Conservation (phyloP, 92 coral and sea anemone genomes). For the Porites evermanni region DNA sequence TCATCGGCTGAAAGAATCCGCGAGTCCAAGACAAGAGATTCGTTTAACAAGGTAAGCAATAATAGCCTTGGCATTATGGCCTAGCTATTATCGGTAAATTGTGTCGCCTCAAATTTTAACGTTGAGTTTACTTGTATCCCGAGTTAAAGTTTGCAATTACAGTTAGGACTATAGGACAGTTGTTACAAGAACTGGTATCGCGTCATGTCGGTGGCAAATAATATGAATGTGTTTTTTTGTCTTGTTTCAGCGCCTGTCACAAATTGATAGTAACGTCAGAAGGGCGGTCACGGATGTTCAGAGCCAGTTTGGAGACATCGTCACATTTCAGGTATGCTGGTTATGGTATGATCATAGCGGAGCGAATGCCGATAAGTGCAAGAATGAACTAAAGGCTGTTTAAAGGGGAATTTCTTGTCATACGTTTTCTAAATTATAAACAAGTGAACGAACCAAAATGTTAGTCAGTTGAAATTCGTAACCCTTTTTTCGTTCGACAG, state of each 20-base stretch:
- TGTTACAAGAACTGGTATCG: too few relatives aligned
- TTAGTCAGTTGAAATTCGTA: too few relatives aligned
- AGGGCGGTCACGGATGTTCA: conserved; percentile 74
- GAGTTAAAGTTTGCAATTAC: too few relatives aligned
- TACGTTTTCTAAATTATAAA: too few relatives aligned
- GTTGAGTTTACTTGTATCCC: too few relatives aligned
- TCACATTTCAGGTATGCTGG: conserved; percentile 86
- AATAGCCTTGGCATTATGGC: too few relatives aligned
- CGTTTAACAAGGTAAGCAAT: conserved; percentile 77
- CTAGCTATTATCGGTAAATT: too few relatives aligned
- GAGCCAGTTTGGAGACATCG: conserved; percentile 81
- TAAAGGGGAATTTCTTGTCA: too few relatives aligned
- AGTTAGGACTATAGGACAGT: too few relatives aligned
- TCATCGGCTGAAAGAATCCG: conserved; percentile 86
- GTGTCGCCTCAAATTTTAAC: too few relatives aligned
- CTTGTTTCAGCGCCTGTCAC: conserved; percentile 67
- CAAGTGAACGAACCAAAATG: too few relatives aligned
- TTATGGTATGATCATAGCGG: too few relatives aligned
- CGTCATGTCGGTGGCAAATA: neutral
- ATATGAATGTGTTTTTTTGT: neutral
- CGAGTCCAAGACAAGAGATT: conserved; percentile 84
- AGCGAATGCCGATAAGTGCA: neutral
- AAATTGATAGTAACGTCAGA: conserved; percentile 77
- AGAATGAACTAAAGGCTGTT: neutral
- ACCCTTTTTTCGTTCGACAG: conserved; percentile 31